Percentiles rank a stretch among this genome's conserved stretches.
These are phyloP conservation scores for Drosophila bocki DNA, from an alignment of 1,140 invertebrate species.

Conservation along the genomic window DNA sequence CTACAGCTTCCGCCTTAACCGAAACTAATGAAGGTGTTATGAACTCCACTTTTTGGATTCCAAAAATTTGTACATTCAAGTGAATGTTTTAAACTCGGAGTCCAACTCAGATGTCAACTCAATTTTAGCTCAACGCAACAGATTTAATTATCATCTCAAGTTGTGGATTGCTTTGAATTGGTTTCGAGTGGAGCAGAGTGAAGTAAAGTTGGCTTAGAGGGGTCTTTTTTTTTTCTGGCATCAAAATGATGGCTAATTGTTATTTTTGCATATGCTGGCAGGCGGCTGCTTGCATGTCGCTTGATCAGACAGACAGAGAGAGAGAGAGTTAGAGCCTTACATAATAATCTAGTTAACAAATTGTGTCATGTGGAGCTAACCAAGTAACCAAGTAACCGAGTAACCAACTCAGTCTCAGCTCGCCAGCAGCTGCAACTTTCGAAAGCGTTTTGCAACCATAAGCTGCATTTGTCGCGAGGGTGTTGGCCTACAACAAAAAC, in stretches of 20 bases:
- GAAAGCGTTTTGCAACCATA: constrained; percentile 61
- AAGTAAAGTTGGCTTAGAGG: not conserved
- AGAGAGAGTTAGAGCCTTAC: constrained; percentile 55
- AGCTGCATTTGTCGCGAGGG: constrained; percentile 57
- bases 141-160: constrained; percentile 68
- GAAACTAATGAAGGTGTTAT: constrained; percentile 29
- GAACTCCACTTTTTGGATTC: not conserved
- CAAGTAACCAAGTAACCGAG: constrained; percentile 50
- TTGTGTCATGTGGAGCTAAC: constrained; percentile 73
- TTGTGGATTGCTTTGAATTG: constrained; percentile 28
- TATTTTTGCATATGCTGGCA: constrained; percentile 70
- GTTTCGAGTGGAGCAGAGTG: not conserved
- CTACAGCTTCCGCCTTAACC: constrained; percentile 53
- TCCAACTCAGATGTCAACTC: constrained; percentile 59
- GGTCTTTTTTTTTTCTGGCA: constrained; percentile 36
- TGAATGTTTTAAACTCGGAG: constrained; percentile 41
- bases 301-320: constrained; percentile 56
- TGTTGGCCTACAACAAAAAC: constrained; percentile 73
- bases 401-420: constrained; percentile 38
- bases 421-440: constrained; percentile 63
- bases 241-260: constrained; percentile 79
- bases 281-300: constrained; percentile 54
- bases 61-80: not conserved
- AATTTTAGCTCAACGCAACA: constrained; percentile 57
- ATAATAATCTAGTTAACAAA: constrained; percentile 82